Base-by-base conservation (phyloP, 2,113 vertebrate species). In the Acanthochromis polyacanthus region DNA sequence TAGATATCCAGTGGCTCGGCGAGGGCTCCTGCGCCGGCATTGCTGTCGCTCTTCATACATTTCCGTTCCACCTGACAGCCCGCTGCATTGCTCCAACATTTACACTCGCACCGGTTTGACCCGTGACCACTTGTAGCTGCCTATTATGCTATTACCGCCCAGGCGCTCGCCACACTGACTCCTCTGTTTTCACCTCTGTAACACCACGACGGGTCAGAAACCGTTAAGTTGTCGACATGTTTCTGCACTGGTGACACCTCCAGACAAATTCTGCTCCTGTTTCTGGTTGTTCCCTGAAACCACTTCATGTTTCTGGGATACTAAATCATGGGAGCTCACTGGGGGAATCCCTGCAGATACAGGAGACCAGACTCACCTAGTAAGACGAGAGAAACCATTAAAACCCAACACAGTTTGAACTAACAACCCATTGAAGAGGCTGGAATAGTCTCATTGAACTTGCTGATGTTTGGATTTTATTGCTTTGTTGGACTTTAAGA, bases 21-120 rank as follows among this genome's bases (percentile, higher is more conserved):
- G 76, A 78, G 69, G 11, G 81, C 68, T 53, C 57, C 1, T 67
- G 73, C 48, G 5, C 61, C 32, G 38, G 51, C 25, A 43, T 46
- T 63, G 50, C 81, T 80, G 87, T 82, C 81, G 71, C 73, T 78
- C 75, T 32, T 84, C 88, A 81, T 83, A 82, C 78, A 71, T 86
- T 75, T 89, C 80, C 57, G 87, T 91, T 92, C 82, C 89, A 87
- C 79, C 88, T 85, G 90, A 92, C 88, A 81, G 84, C 84, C 45
- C 66, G 22, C 81, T 79, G 83, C 71, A 71, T 61, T 52, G 80
- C 80, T 88, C 75, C 74, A 73, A 62, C 81, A 36, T 84, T 87
- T 85, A 80, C 86, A 84, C 85, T 67, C 28, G 75, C 78, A 65
- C 72, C 53, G 7, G 56, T 61, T 43, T 89, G 89, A 91, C 90